phyloP scores from a whole-genome alignment of 1,140 invertebrate genomes.

The Bombus superbus region DNA sequence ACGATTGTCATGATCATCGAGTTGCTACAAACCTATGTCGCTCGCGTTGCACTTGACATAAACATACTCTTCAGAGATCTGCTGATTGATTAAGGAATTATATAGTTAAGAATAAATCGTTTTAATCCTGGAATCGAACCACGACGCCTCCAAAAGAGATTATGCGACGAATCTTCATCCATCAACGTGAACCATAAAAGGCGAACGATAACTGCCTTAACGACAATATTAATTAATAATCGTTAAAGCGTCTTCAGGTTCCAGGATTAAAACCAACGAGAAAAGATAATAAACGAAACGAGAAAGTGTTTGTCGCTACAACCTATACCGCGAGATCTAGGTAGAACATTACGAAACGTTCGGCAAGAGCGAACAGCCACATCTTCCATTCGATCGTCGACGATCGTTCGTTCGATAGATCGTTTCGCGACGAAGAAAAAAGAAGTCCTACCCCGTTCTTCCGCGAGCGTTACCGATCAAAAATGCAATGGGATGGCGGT shows the following conservation, averaged over 20 bases:
- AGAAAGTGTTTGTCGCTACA: conserved; percentile 25
- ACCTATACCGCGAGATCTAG: conserved; percentile 56
- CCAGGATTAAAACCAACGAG: conserved; percentile 6
- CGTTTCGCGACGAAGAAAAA: neutral
- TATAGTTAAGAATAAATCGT: conserved; percentile 28
- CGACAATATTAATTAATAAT: neutral
- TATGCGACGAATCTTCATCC: neutral
- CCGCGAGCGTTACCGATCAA: conserved; percentile 49
- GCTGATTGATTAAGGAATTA: conserved; percentile 43
- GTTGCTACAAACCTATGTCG: conserved; percentile 19
- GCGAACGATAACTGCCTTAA: no score
- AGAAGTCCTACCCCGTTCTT: conserved; percentile 20
- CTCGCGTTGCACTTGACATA: conserved; percentile 31
- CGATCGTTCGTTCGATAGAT: neutral
- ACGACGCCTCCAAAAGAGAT: neutral
- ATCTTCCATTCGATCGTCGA: neutral
- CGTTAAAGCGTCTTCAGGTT: neutral
- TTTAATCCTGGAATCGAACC: conserved; percentile 29
- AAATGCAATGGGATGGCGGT: conserved; percentile 60
- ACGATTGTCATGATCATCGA: conserved; percentile 5
- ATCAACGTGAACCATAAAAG: no score
- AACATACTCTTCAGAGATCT: conserved; percentile 60
- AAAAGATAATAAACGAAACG: neutral
- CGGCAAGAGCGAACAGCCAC: conserved; percentile 25
- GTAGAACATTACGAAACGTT: conserved; percentile 49